phyloP scores from a whole-genome alignment of 2,113 vertebrate genomes.

The Micronycteris hirsuta region DNA sequence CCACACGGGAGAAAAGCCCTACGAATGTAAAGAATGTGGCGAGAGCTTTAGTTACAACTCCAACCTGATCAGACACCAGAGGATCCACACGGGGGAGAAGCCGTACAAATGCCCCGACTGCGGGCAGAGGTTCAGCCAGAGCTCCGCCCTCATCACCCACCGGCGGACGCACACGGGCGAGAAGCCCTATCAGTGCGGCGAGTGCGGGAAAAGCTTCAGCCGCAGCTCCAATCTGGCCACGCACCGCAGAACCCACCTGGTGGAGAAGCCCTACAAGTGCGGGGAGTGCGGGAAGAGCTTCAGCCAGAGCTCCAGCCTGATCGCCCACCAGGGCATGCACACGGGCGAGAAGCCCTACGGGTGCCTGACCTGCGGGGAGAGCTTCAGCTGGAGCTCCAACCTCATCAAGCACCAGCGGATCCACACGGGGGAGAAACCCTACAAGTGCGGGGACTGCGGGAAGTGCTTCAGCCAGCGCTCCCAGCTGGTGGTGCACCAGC shows the following conservation, averaged over 20 bases:
- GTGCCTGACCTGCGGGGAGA: constrained; percentile 67
- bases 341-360: constrained; percentile 71
- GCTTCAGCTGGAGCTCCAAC: constrained; percentile 76
- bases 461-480: constrained; percentile 71
- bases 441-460: constrained; percentile 57
- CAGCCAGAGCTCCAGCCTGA: constrained; percentile 70
- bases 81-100: constrained; percentile 68
- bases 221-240: constrained; percentile 74
- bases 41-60: constrained; percentile 74
- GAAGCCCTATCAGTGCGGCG: constrained; percentile 68
- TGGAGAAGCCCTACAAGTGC: constrained; percentile 75
- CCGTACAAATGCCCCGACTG: constrained; percentile 68
- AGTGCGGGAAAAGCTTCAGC: constrained; percentile 75
- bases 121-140: constrained; percentile 73
- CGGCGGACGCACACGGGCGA: constrained; percentile 70
- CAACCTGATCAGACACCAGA: constrained; percentile 70
- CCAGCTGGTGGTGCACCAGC: constrained; percentile 66
- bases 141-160: constrained; percentile 71
- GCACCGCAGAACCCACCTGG: constrained; percentile 69
- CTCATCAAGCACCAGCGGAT: constrained; percentile 71
- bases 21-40: constrained; percentile 60
- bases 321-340: constrained; percentile 69
- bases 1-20: constrained; percentile 72
- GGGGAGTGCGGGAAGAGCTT: constrained; percentile 69
- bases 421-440: constrained; percentile 71